Evolutionary conservation across 2,113 vertebrate species (phyloP).

Genomic region (Sylvilagus bachmani): DNA sequence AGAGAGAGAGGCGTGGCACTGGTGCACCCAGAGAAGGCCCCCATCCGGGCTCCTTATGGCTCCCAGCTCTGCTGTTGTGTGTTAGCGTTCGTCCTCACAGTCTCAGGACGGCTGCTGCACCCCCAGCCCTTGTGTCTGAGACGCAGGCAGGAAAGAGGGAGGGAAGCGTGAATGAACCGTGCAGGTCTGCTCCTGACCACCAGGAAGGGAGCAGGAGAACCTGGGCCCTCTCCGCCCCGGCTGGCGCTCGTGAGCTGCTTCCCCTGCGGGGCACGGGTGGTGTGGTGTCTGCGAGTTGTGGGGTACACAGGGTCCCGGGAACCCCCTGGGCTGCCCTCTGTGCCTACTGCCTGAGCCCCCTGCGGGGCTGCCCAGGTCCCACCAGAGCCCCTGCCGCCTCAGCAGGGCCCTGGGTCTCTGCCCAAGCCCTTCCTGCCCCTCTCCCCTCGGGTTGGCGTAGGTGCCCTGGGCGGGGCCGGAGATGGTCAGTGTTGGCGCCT

Average conservation of each 20-base stretch:
- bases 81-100: not conserved
- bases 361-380: too few relatives aligned
- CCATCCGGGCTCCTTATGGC: accelerated
- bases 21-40: too few relatives aligned
- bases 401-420: too few relatives aligned
- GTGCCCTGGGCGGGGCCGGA: too few relatives aligned
- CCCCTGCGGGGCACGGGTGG: not conserved
- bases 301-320: too few relatives aligned
- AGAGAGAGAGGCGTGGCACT: accelerated
- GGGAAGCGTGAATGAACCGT: too few relatives aligned
- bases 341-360: not conserved
- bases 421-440: too few relatives aligned
- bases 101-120: not conserved
- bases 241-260: too few relatives aligned
- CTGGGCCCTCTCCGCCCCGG: not conserved
- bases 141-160: not conserved
- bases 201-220: accelerated
- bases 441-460: too few relatives aligned
- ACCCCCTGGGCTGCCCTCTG: too few relatives aligned
- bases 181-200: not conserved
- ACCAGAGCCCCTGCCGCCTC: not conserved
- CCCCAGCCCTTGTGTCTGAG: not conserved
- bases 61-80: too few relatives aligned
- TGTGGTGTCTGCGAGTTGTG: not conserved
- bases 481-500: too few relatives aligned